Conservation (phyloP, 2,113 vertebrate genomes). For the Cryptotis parvus region DNA sequence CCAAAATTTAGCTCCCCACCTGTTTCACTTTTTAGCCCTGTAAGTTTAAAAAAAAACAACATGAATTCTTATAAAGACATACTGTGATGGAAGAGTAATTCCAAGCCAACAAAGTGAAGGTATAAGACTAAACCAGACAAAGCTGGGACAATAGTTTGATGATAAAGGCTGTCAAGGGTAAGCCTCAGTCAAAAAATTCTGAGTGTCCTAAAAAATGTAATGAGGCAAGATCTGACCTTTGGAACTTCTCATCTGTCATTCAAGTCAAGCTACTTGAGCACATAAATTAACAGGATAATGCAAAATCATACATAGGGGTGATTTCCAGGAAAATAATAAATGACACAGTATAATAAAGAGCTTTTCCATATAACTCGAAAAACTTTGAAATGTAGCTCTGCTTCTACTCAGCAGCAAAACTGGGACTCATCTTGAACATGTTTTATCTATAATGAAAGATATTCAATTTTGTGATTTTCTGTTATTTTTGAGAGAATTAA, state of each 20-base stretch:
- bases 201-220: not conserved
- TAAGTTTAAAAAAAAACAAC: no score
- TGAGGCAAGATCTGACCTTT: not conserved
- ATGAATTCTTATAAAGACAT: not conserved
- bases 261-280: not conserved
- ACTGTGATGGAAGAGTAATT: not conserved
- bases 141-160: not conserved
- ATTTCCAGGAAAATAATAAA: not conserved
- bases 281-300: not conserved
- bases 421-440: not conserved
- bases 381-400: not conserved
- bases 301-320: not conserved
- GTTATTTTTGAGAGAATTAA: not conserved
- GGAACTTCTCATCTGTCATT: not conserved
- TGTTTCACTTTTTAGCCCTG: not conserved
- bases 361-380: not conserved
- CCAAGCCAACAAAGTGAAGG: not conserved
- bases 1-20: not conserved
- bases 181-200: not conserved
- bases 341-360: not conserved
- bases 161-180: not conserved
- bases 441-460: not conserved
- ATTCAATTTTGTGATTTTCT: not conserved
- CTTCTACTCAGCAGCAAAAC: not conserved
- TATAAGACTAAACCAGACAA: not conserved